Conservation (phyloP, 2,888 invertebrate species). For the Mongoloraphidia duomilia region DNA sequence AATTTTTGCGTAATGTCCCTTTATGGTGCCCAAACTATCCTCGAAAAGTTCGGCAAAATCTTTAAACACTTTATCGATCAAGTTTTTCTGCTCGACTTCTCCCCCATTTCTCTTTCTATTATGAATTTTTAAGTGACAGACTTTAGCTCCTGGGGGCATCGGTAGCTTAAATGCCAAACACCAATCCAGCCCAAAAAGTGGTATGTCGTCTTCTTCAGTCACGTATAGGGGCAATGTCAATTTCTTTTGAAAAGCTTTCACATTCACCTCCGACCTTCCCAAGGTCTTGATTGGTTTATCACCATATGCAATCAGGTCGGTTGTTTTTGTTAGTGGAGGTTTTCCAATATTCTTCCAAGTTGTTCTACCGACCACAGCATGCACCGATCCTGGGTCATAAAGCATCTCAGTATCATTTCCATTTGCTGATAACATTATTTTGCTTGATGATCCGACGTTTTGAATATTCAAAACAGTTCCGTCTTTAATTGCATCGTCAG, state of each 20-base stretch:
- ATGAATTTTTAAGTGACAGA: conserved; percentile 7
- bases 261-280: conserved; percentile 6
- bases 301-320: conserved; percentile 6
- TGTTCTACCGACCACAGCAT: conserved; percentile 3
- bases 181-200: conserved; percentile 6
- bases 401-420: conserved; percentile 8
- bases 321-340: conserved; percentile 4
- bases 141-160: conserved; percentile 8
- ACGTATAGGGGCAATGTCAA: conserved; percentile 7
- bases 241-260: conserved; percentile 5
- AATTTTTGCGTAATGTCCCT: not conserved
- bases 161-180: conserved; percentile 7
- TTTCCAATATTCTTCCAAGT: conserved; percentile 7
- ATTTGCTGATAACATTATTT: conserved; percentile 1
- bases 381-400: conserved; percentile 8
- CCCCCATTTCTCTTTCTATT: no score
- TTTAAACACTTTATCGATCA: no score
- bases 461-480: not conserved
- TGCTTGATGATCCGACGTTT: not conserved
- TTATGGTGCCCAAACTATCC: no score
- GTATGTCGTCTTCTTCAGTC: conserved; percentile 7
- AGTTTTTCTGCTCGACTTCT: no score
- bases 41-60: no score
- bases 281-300: conserved; percentile 6
- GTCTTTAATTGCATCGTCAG: not conserved